A percentile compares a stretch with the other conserved stretches of the same genome.
phyloP scores from a whole-genome alignment of 2,113 vertebrate species.

The Pleuronectes platessa region DNA sequence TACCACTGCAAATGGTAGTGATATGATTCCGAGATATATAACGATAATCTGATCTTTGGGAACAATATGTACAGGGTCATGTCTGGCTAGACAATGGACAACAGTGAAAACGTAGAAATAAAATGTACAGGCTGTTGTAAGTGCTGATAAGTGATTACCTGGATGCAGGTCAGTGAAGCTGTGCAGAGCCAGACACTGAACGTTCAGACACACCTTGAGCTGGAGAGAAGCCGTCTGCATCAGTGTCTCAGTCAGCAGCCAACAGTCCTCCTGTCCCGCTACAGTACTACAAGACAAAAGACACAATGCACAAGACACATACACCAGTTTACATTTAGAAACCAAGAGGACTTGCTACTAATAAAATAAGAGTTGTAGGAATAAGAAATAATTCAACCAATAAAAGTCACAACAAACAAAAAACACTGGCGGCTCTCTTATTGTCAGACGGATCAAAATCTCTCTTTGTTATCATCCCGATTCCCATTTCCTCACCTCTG shows the following conservation, averaged over 20 bases:
- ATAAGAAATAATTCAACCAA: not conserved
- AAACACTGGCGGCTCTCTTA: not conserved
- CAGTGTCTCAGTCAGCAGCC: conserved; percentile 90
- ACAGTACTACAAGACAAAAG: conserved; percentile 81
- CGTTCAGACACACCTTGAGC: conserved; percentile 92
- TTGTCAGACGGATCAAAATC: not conserved
- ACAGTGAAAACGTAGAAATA: not conserved
- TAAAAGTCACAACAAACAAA: not conserved
- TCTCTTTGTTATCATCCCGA: not conserved
- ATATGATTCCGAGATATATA: not conserved
- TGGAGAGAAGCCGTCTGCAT: conserved; percentile 91
- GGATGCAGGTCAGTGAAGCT: conserved; percentile 95
- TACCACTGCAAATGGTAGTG: too few species aligned
- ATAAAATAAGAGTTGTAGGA: not conserved
- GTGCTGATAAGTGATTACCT: conserved; percentile 78
- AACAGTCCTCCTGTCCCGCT: conserved; percentile 93
- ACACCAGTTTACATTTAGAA: too few species aligned
- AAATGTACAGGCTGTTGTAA: not conserved
- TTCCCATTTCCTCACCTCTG: conserved; percentile 84
- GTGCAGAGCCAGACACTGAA: conserved; percentile 92
- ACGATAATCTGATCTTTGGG: not conserved
- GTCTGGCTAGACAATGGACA: not conserved
- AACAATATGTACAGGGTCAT: not conserved
- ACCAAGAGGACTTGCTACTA: too few species aligned
- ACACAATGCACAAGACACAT: too few species aligned